A percentile compares a stretch with the other conserved stretches of the same genome.
phyloP scores from a whole-genome alignment of 1,140 invertebrate genomes.

The Nasonia giraulti region DNA sequence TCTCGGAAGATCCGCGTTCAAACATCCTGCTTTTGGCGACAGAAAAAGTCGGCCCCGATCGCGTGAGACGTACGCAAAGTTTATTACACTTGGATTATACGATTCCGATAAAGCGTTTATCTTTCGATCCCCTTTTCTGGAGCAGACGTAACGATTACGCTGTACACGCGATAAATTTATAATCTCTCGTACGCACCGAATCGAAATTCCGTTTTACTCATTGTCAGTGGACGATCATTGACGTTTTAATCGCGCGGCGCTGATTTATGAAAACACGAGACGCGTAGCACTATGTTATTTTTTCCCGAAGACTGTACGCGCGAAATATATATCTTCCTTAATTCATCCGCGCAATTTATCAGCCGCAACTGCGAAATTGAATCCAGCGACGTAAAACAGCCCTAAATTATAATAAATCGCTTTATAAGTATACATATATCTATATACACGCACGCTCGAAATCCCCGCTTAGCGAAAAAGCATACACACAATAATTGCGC shows the following conservation, averaged over 20 bases:
- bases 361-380: not conserved
- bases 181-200: not conserved
- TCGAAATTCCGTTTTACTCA: not conserved
- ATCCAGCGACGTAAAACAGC: not conserved
- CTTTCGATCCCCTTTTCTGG: too few species aligned
- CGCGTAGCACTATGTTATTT: too few species aligned
- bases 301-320: too few species aligned
- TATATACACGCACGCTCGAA: not conserved
- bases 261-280: conserved; percentile 10
- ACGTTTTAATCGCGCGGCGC: not conserved
- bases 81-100: too few species aligned
- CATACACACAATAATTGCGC: not conserved
- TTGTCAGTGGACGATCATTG: not conserved
- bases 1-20: not conserved
- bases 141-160: too few species aligned
- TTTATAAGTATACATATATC: not conserved
- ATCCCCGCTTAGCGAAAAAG: not conserved
- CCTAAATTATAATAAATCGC: not conserved
- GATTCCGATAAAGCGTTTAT: too few species aligned
- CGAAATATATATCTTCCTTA: not conserved
- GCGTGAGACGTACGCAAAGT: not conserved
- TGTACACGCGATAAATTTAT: too few species aligned
- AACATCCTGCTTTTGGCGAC: conserved; percentile 1
- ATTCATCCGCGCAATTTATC: not conserved
- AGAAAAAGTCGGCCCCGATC: not conserved